These are phyloP conservation scores for Rhadina sibilatrix DNA, from an alignment of 2,113 vertebrate genomes.

Conservation along the genomic window DNA sequence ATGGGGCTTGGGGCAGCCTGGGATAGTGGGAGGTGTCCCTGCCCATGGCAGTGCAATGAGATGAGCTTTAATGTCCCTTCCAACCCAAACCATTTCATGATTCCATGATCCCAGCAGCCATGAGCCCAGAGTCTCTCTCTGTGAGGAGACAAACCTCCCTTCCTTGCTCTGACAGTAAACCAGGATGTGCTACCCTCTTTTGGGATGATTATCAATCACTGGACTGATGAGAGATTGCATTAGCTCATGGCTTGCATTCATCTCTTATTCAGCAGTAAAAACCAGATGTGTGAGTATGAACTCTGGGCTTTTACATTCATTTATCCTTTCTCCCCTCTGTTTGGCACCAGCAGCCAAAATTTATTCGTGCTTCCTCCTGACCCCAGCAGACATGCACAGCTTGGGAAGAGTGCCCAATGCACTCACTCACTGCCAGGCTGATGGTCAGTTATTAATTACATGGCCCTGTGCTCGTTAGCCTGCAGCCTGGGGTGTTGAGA, in stretches of 20 bases:
- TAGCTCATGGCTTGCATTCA: background rate
- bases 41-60: background rate
- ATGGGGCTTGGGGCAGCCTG: accelerated
- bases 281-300: background rate
- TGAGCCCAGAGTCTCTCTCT: background rate
- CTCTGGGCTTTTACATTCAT: background rate
- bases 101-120: background rate
- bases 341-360: background rate
- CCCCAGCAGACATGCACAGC: background rate
- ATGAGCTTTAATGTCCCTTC: background rate
- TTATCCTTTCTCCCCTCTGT: background rate
- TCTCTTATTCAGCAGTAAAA: background rate
- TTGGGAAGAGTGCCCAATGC: background rate
- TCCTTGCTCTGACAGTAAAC: background rate
- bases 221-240: background rate
- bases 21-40: background rate
- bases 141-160: background rate
- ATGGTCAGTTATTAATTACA: background rate
- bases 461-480: accelerated
- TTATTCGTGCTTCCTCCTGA: background rate
- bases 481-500: background rate
- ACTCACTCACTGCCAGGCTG: background rate
- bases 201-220: background rate
- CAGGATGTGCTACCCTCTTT: background rate
- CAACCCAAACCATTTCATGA: background rate